Evolutionary conservation across 1,140 invertebrate species (phyloP), one percentile per base, ranked within the genome.

Genomic region (Zaprionus africanus): DNA sequence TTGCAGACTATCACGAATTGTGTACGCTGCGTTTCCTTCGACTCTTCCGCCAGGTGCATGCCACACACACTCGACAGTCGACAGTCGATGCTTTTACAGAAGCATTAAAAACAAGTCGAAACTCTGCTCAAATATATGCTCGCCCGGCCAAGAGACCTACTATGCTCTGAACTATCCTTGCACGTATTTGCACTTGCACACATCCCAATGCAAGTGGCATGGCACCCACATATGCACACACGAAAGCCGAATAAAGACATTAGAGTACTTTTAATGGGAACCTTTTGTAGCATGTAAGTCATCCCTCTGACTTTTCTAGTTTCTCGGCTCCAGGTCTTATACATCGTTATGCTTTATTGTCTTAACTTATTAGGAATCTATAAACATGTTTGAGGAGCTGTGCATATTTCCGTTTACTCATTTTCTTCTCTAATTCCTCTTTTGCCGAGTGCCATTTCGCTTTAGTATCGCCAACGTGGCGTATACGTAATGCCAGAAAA

Each of bases 401-500:
- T 13, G 22, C 17, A 22, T 51, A 5, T 13, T 13, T 61, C 11
- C 11, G n/a, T 65, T 61, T 61, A 61, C 22, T 31, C 46, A 26
- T 54, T 38, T 36, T 9, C 13, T 53, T 15, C 41, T 38, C 38
- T 75, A 38, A 28, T 56, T 56, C n/a, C 13, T n/a, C n/a, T 56
- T 56, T 28, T 5, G 41, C 11, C 19, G 46, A 13, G 46, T 54
- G 22, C n/a, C 26, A 28, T 26, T 54, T 54, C 26, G 26, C n/a
- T 15, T 15, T 7, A 56, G 53, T 56, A 15, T 13, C 15, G 24
- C 41, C 54, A 24, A 72, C 24, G 63, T 24, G 49, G 63, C 79
- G 79, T 78, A 82, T 78, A 59, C 79, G 59, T 81, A 82, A 76
- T 74, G 59, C 46, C 59, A 36, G 57, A 11, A 67, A 66, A 77